phyloP scores from a whole-genome alignment of 1,140 invertebrate genomes.

The Streblospio benedicti region DNA sequence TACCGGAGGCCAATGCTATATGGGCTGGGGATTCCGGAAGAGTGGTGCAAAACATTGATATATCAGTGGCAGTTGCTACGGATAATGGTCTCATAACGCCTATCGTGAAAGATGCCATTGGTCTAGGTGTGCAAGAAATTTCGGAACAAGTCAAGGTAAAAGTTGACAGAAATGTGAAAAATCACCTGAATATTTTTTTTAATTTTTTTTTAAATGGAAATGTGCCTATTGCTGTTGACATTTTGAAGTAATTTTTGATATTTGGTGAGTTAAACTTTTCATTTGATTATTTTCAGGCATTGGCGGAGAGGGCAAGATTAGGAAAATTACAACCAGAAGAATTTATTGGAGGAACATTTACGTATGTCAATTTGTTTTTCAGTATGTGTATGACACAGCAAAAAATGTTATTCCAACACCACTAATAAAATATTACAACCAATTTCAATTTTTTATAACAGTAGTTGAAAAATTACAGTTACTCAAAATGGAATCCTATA shows the following conservation, averaged over 20 bases:
- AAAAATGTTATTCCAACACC: too few species aligned
- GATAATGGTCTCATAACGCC: slow-evolving; percentile 93
- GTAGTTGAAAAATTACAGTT: too few species aligned
- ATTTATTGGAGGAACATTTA: slow-evolving; percentile 42
- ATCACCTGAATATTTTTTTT: neutral
- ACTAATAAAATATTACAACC: too few species aligned
- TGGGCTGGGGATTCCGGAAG: slow-evolving; percentile 26
- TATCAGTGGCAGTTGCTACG: slow-evolving; percentile 93
- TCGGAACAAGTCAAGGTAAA: slow-evolving; percentile 38
- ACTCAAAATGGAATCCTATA: too few species aligned
- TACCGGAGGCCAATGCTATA: slow-evolving; percentile 36
- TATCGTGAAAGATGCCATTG: slow-evolving; percentile 58
- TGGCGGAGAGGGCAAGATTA: slow-evolving; percentile 57
- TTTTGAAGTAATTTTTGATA: too few species aligned
- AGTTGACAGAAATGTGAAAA: slow-evolving; percentile 29
- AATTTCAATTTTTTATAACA: too few species aligned
- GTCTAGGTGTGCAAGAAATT: slow-evolving; percentile 48
- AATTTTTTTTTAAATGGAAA: too few species aligned
- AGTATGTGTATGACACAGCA: too few species aligned
- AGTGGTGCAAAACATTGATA: slow-evolving; percentile 73
- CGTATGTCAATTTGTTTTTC: too few species aligned
- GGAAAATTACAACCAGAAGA: slow-evolving; percentile 40
- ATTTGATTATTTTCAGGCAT: too few species aligned
- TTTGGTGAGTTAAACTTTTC: too few species aligned
- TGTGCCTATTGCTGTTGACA: too few species aligned